Base-by-base conservation (phyloP, 2,888 invertebrate species). In the Stenodera caucasica region DNA sequence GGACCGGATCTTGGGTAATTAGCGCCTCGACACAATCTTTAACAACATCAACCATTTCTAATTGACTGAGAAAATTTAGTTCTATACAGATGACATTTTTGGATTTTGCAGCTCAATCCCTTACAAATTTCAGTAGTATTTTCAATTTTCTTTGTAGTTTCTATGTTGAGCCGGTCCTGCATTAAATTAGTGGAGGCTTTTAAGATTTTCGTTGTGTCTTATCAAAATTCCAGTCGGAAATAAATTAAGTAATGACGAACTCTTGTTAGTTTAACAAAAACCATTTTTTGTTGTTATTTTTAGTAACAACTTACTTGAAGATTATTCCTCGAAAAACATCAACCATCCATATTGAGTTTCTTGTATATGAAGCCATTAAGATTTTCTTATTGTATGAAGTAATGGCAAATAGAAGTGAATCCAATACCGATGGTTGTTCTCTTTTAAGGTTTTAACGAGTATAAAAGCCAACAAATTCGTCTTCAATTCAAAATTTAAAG, bases 391-490 rank as follows among this genome's bases (percentile, higher is more conserved):
- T 45, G 45, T 18, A 40, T 40, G 11, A 23, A 45, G 23, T 2
- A n/a, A 21, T 45, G 18, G 23, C 21, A 45, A 40, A 40, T 40
- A 40, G 26, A 26, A 26, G 26, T 26, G 40, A 40, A 21, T 40
- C 21, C 40, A 40, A 40, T 40, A 45, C 45, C 9, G 3, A 5
- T 1, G n/a, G 23, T 21, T 5, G 45, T 9, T 45, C 18, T 40
- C 23, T 45, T 45, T 2, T 18, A 21, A 3, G 9, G 9, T 12
- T 33, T 45, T 6, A 45, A 45, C 23, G 26, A 45, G 23, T 23
- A 45, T 45, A 45, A 23, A 45, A 45, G 45, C 45, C 12, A 45
- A 45, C 45, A 45, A 45, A 45, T 45, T 45, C 45, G 21, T 21
- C 23, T 1, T 23, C 23, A 45, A 45, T 45, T 18, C 45, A 45